Conservation (phyloP, 2,888 invertebrate genomes). For the Dioctria rufipes region DNA sequence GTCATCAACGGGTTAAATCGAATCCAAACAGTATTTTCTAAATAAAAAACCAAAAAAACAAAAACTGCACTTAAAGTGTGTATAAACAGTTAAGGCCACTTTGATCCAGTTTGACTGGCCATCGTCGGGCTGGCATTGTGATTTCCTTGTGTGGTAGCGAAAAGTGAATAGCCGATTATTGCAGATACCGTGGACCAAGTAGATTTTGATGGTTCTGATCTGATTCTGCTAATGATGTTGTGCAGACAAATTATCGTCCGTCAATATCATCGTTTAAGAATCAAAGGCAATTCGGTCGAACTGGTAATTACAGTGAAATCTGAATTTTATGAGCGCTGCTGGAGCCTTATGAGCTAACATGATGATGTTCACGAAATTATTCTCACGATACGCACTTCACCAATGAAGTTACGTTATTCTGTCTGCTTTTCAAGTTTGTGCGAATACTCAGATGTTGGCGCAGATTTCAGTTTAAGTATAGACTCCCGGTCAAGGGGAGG, state of each 20-base stretch:
- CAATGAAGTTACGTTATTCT: background rate
- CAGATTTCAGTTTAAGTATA: background rate
- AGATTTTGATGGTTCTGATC: conserved; percentile 22
- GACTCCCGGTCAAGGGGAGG: background rate
- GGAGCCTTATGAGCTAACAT: background rate
- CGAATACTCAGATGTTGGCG: background rate
- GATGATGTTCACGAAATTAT: conserved; percentile 37
- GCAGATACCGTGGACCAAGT: conserved; percentile 24
- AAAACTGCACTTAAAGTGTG: conserved; percentile 21
- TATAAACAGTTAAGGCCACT: conserved; percentile 46
- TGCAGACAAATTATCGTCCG: conserved; percentile 29
- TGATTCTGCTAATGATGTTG: background rate
- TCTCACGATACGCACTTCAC: conserved; percentile 11
- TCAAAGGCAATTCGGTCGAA: background rate
- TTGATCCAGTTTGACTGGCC: conserved; percentile 54
- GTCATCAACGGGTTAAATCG: conserved; percentile 39
- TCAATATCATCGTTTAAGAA: background rate
- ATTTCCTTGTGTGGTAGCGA: conserved; percentile 31
- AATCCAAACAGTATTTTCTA: conserved; percentile 16
- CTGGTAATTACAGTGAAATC: conserved; percentile 37
- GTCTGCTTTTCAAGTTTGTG: background rate
- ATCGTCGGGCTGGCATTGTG: conserved; percentile 2
- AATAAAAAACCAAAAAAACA: background rate
- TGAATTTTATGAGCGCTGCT: conserved; percentile 21
- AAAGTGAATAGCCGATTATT: conserved; percentile 46